A percentile compares a stretch with the other conserved stretches of the same genome.
Evolutionary conservation across 2,797 vertebrate genomes (phyloP).

Genomic region (Otolemur crassicaudatus): DNA sequence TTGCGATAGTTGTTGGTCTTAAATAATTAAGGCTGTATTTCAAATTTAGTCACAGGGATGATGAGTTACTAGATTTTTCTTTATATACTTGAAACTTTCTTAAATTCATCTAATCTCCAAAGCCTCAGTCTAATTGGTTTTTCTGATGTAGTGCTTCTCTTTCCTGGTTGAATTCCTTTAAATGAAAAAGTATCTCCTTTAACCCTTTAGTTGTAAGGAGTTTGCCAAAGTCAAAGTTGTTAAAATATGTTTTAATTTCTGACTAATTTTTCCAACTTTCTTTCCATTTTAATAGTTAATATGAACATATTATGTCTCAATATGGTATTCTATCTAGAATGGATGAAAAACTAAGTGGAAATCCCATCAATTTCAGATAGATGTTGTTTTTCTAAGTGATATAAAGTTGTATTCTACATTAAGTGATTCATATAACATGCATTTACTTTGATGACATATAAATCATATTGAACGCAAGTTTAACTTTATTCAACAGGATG

Average conservation of each 20-base stretch:
- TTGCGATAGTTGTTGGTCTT: not conserved
- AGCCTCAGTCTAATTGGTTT: conserved; percentile 23
- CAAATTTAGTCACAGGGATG: not conserved
- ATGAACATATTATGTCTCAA: not conserved
- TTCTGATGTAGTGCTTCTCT: not conserved
- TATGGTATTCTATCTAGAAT: not conserved
- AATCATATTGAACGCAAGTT: not conserved
- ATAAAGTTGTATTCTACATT: not conserved
- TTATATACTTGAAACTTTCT: not conserved
- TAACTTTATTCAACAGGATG: not conserved
- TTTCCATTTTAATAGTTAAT: not conserved
- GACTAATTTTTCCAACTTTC: not conserved
- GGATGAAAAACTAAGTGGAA: not conserved
- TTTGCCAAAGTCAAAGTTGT: not conserved
- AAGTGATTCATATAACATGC: not conserved
- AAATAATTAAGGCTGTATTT: not conserved
- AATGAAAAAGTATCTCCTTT: not conserved
- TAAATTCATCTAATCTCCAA: not conserved
- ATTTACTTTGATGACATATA: not conserved
- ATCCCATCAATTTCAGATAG: not conserved
- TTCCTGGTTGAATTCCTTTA: not conserved
- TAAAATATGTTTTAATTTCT: conserved; percentile 37
- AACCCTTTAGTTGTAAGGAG: not conserved
- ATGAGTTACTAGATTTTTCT: not conserved
- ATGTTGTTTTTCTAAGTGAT: not conserved